These are phyloP conservation scores for Dipodomys merriami DNA, from an alignment of 2,113 vertebrate genomes.

Conservation along the genomic window DNA sequence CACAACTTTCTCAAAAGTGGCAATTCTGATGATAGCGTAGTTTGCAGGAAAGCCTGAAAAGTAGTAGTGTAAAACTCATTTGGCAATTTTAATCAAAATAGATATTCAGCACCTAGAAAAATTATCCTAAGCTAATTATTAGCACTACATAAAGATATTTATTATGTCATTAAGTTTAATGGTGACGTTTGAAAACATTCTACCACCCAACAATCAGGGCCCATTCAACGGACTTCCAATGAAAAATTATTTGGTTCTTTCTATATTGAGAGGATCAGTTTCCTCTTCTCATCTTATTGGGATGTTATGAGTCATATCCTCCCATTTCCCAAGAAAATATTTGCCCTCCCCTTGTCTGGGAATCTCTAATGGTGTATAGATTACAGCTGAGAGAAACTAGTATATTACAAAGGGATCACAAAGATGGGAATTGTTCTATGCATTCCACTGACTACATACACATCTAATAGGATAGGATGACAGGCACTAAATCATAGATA, in stretches of 20 bases:
- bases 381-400: background rate
- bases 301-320: background rate
- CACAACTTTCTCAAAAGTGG: background rate
- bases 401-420: background rate
- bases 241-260: background rate
- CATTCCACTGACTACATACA: background rate
- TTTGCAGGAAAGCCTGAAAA: background rate
- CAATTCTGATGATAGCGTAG: background rate
- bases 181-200: conserved; percentile 1
- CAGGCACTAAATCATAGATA: background rate
- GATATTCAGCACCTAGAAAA: background rate
- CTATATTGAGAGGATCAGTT: background rate
- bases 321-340: background rate
- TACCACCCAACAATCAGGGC: conserved; percentile 15
- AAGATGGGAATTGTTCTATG: background rate
- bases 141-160: background rate
- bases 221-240: background rate
- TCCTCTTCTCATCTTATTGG: background rate
- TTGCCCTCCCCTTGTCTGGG: background rate
- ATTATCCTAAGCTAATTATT: background rate
- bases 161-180: background rate
- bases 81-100: background rate
- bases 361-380: background rate
- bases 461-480: background rate
- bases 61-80: background rate